Evolutionary conservation across 2,797 vertebrate genomes (phyloP), one percentile per base, ranked within the genome.

Genomic region (Acipenser ruthenus): DNA sequence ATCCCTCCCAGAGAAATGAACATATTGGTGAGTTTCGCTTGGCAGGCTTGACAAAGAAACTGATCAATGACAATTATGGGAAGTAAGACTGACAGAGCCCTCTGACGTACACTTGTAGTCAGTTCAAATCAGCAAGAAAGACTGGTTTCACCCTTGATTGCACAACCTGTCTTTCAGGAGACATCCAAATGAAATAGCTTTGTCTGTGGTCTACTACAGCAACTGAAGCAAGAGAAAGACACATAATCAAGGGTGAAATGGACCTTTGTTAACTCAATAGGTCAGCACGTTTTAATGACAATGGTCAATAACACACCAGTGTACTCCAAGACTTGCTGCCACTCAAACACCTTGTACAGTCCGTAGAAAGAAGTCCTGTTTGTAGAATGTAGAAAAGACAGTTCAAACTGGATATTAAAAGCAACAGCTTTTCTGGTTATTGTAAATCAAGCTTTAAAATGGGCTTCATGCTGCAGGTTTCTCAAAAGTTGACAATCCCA

Each of bases 11-110:
- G 50, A 48, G 18, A 50, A 55, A 53, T 50, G 49, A 62, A 12
- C 59, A 62, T 60, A 60, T 67, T 37, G 15, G 6, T 8, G 10
- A 62, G 58, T 12, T n/a, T 55, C 64, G 64, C 67, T 61, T 61
- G 65, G 47, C 50, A 60, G 13, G 51, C 50, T 50, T 68, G 66
- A 72, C 71, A 73, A 65, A 74, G 67, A 71, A 75, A 70, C 65
- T 64, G 66, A 71, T 73, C 73, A 72, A 73, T 71, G 72, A 66
- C 68, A 68, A 73, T 72, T 69, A 74, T 37, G 37, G 62, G 63
- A 13, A 70, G 55, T 37, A 61, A 60, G 62, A 59, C 67, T 66
- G 62, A 55, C 62, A 52, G 65, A 72, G 73, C 52, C 49, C 60
- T 49, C 49, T 65, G 64, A 65, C 18, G 55, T 52, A 67, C 68